phyloP scores from a whole-genome alignment of 2,797 vertebrate species.

The Tiaroga cobitis region DNA sequence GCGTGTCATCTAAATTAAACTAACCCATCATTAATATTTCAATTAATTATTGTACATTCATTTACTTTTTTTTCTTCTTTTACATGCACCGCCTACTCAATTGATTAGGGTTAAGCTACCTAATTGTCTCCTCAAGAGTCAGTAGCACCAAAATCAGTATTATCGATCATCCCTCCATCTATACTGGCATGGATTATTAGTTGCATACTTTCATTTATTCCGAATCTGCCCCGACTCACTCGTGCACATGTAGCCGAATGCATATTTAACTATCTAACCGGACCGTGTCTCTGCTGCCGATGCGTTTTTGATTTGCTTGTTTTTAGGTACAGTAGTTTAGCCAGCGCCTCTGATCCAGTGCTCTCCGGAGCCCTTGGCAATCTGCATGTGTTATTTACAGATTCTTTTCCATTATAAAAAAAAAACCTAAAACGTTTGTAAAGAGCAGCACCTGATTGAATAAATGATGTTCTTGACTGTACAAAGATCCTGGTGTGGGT shows the following conservation, averaged over 20 bases:
- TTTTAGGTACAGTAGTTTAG: not conserved
- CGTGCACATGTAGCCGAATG: not conserved
- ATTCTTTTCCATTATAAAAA: constrained; percentile 87
- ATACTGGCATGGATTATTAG: not conserved
- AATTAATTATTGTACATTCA: not conserved
- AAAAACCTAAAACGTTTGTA: constrained; percentile 80
- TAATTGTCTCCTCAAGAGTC: not conserved
- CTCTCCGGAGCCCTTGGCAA: constrained; percentile 77
- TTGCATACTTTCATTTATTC: not conserved
- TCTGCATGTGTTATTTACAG: constrained; percentile 91
- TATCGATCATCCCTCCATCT: not conserved
- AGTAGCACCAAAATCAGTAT: constrained; percentile 21
- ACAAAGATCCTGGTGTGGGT: constrained; percentile 55
- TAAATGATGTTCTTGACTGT: constrained; percentile 91
- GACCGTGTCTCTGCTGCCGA: not conserved
- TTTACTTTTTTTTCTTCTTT: not conserved
- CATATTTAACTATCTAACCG: not conserved
- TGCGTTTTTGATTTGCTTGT: not conserved
- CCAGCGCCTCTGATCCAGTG: constrained; percentile 9
- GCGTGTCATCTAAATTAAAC: not conserved
- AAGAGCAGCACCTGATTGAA: constrained; percentile 88
- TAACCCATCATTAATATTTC: not conserved
- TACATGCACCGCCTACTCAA: not conserved
- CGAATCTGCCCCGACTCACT: not conserved
- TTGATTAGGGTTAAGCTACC: not conserved